Evolutionary conservation across 1,140 invertebrate genomes (phyloP), one percentile per base, ranked within the genome.

Genomic region (Subanguina moxae): DNA sequence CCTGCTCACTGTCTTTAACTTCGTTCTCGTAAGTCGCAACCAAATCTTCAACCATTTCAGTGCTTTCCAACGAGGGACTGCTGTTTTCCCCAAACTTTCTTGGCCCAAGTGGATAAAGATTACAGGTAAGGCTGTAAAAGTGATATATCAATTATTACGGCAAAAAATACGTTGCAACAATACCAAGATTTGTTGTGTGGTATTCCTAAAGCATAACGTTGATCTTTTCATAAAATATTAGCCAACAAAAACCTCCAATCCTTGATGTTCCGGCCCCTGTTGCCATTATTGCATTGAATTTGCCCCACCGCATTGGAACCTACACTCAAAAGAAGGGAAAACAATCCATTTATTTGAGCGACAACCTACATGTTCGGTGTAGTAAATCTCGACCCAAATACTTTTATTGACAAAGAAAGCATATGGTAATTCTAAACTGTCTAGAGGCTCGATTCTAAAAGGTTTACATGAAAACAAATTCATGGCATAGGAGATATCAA

Each of bases 321-420:
- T 38, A 38, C 3, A 5, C 3, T 3, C 32, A 38, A 38, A 38
- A 38, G n/a, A n/a, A n/a, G n/a, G 11, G 32, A 38, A 5, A 38
- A 38, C 11, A 38, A 38, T 5, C 11, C 11, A 38, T 3, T 5
- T 3, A 5, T 3, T 38, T 38, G 32, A 38, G 11, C 11, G 11
- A 38, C 3, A 38, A 38, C 32, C 48, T 13, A 80, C 62, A 64
- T 80, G 61, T 42, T 82, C 78, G 0, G 78, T 82, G 52, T 76
- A 80, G 52, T 74, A 82, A 42, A 80, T 65, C 59, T 80, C 78
- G 1, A 80, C 78, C 75, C 76, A 78, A 38, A 80, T 61, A 11
- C 57, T 66, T 8, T 67, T 61, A 58, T 75, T 80, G 27, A 75
- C 64, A 19, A 45, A 82, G 56, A 63, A 82, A 25, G 23, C 32